Evolutionary conservation across 2,888 invertebrate genomes (phyloP).

Genomic region (Shargacucullia verbasci): DNA sequence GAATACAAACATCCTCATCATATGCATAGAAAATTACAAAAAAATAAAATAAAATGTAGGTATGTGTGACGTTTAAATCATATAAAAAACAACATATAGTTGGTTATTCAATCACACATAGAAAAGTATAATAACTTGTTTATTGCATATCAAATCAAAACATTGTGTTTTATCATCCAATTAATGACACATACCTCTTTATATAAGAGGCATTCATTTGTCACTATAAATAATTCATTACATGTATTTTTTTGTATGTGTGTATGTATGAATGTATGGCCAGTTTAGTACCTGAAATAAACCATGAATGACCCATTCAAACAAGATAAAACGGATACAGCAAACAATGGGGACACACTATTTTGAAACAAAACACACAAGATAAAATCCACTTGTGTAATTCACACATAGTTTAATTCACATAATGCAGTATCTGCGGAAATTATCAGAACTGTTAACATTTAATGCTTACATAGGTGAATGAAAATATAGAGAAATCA

Average conservation of each 20-base stretch:
- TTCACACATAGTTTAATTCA: slow-evolving; percentile 14
- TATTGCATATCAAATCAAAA: slow-evolving; percentile 8
- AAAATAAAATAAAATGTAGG: not conserved
- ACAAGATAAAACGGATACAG: slow-evolving; percentile 28
- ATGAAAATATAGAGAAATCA: slow-evolving; percentile 4
- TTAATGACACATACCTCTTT: slow-evolving; percentile 13
- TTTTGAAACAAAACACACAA: slow-evolving; percentile 33
- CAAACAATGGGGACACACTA: slow-evolving; percentile 22
- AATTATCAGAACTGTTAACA: slow-evolving; percentile 4
- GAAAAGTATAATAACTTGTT: slow-evolving; percentile 24
- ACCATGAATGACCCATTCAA: slow-evolving; percentile 38
- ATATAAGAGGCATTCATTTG: slow-evolving; percentile 26
- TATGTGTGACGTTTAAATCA: not conserved
- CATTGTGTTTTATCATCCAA: slow-evolving; percentile 23
- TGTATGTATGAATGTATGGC: slow-evolving; percentile 9
- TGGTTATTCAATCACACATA: not conserved
- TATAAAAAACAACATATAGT: not conserved
- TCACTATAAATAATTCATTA: slow-evolving; percentile 33
- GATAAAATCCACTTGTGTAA: slow-evolving; percentile 33
- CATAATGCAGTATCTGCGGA: slow-evolving; percentile 2
- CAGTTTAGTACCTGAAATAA: slow-evolving; percentile 37
- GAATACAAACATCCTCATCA: too few species aligned
- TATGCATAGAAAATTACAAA: not conserved
- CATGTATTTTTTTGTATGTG: not conserved
- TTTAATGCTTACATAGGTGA: not conserved